A percentile compares a stretch with the other conserved stretches of the same genome.
Conservation (phyloP, 2,113 vertebrate genomes). For the Sialia sialis region DNA sequence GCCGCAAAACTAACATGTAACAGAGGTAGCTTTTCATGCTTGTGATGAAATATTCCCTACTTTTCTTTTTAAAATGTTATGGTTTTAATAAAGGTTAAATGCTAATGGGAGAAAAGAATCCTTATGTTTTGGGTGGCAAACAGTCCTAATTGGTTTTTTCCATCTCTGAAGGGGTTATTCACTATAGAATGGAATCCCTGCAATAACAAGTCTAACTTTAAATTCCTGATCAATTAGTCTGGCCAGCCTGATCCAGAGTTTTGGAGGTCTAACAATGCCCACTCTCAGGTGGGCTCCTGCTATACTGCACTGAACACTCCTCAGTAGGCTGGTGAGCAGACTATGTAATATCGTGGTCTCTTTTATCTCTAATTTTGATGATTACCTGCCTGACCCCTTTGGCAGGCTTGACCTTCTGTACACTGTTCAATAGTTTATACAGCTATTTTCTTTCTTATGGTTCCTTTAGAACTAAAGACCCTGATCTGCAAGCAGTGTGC, state of each 20-base stretch:
- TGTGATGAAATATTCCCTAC: not conserved
- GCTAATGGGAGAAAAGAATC: not conserved
- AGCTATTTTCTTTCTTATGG: not conserved
- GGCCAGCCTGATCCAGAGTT: not conserved
- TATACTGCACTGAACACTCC: not conserved
- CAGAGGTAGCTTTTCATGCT: not conserved
- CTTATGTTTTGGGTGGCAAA: not conserved
- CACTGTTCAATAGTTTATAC: not conserved
- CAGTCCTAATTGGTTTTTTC: not conserved
- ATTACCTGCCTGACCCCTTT: not conserved
- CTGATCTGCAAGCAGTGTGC: not conserved
- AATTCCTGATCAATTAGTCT: not conserved
- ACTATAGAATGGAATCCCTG: not conserved
- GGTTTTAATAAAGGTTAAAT: not conserved
- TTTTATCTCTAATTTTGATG: constrained; percentile 18
- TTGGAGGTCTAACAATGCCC: not conserved
- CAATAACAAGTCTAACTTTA: not conserved
- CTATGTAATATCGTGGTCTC: not conserved
- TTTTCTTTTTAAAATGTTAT: not conserved
- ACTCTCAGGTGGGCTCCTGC: not conserved
- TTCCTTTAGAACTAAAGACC: not conserved
- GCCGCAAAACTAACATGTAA: not conserved
- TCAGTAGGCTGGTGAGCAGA: not conserved
- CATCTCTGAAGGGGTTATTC: not conserved
- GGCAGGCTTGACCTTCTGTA: not conserved